These are phyloP conservation scores for Nomada fabriciana DNA, from an alignment of 2,888 invertebrate genomes.

Conservation along the genomic window DNA sequence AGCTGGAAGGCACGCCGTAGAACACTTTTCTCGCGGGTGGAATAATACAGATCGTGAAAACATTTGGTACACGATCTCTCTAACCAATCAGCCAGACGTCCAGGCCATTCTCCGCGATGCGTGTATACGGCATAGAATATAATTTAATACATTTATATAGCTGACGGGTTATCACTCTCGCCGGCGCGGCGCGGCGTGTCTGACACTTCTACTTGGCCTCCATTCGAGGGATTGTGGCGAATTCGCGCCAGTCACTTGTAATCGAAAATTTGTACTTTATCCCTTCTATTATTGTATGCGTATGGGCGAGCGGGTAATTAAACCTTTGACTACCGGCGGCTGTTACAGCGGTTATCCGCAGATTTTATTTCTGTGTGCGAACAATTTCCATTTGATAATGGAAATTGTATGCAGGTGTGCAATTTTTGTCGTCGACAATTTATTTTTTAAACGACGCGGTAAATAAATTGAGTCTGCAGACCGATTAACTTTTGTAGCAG, in stretches of 20 bases:
- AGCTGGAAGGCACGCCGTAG: neutral
- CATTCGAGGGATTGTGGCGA: conserved; percentile 43
- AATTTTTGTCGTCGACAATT: too few relatives aligned
- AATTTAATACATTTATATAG: conserved; percentile 70
- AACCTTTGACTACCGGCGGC: too few relatives aligned
- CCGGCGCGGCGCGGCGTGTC: conserved; percentile 37
- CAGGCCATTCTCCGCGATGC: conserved; percentile 56
- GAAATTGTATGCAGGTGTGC: too few relatives aligned
- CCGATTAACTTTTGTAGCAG: too few relatives aligned
- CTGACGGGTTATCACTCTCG: conserved; percentile 70
- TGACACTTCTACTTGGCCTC: conserved; percentile 60
- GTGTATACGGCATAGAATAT: conserved; percentile 58
- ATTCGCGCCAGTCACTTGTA: conserved; percentile 48
- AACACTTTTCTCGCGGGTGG: conserved; percentile 22
- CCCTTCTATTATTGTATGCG: too few relatives aligned
- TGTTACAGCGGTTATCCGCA: too few relatives aligned
- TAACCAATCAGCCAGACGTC: conserved; percentile 64
- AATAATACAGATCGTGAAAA: conserved; percentile 64
- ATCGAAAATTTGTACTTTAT: conserved; percentile 10
- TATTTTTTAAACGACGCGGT: too few relatives aligned
- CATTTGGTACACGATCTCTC: conserved; percentile 60
- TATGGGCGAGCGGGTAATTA: too few relatives aligned
- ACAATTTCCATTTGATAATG: too few relatives aligned
- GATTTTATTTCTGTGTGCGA: too few relatives aligned
- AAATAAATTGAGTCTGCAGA: too few relatives aligned